Evolutionary conservation across 2,113 vertebrate species (phyloP).

Genomic region (Phocoena sinus): DNA sequence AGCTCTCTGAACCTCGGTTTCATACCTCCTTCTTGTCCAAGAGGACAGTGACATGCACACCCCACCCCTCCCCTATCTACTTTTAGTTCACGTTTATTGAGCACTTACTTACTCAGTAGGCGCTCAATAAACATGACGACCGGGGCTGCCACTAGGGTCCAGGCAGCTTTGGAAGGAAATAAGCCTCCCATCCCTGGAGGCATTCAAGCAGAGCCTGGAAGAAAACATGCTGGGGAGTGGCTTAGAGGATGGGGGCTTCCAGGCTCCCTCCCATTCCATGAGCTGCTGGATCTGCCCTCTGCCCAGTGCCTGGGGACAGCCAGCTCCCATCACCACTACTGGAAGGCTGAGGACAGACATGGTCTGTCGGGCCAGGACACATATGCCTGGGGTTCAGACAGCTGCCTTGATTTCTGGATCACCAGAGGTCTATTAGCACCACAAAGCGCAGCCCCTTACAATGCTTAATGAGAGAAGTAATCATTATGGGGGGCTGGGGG

Average conservation of each 20-base stretch:
- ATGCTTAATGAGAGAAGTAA: constrained; percentile 30
- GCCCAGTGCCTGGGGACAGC: background rate
- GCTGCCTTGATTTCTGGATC: background rate
- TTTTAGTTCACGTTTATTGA: too few relatives aligned
- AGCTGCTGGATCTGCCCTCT: background rate
- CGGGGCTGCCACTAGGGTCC: background rate
- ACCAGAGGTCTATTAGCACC: background rate
- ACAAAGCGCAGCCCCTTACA: background rate
- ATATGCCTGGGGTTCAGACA: rapidly evolving
- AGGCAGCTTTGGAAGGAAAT: background rate
- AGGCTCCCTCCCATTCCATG: background rate
- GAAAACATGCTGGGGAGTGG: background rate
- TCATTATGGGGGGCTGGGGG: background rate
- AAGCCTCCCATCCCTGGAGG: background rate
- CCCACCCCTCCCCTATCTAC: too few relatives aligned
- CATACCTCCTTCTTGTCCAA: background rate
- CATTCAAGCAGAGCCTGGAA: background rate
- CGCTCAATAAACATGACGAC: background rate
- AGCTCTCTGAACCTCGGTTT: background rate
- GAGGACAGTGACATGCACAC: rapidly evolving
- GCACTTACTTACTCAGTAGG: background rate
- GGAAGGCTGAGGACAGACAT: background rate
- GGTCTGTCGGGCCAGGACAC: background rate
- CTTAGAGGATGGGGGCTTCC: background rate
- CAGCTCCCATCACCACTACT: background rate